Conservation (phyloP, 2,113 vertebrate genomes). For the Ciconia boyciana region DNA sequence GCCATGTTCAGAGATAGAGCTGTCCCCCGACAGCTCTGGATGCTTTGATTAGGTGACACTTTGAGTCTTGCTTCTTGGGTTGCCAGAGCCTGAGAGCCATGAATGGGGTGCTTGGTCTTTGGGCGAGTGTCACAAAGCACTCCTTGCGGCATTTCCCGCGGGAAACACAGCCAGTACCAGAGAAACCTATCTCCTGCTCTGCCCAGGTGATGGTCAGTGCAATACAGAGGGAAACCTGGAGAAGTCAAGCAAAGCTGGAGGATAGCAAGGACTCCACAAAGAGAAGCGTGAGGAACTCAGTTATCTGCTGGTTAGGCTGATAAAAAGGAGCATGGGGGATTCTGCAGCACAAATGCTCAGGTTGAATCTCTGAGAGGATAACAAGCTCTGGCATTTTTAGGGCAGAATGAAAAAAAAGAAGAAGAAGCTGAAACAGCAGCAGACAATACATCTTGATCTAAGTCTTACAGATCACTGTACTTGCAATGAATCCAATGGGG, state of each 20-base stretch:
- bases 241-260: neutral
- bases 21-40: neutral
- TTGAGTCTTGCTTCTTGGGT: neutral
- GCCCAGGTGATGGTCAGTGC: neutral
- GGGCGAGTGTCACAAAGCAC: rapidly evolving
- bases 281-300: neutral
- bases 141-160: rapidly evolving
- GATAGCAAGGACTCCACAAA: neutral
- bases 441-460: constrained; percentile 15
- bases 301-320: neutral
- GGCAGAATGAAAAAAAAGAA: neutral
- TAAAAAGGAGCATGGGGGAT: neutral
- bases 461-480: neutral
- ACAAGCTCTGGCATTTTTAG: constrained; percentile 64
- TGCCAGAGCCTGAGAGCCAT: neutral
- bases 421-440: constrained; percentile 48
- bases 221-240: neutral
- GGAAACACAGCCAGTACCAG: neutral
- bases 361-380: constrained; percentile 37
- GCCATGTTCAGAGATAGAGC: neutral
- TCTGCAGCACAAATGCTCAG: constrained; percentile 9
- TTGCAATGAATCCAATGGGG: neutral
- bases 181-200: neutral
- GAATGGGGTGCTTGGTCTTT: neutral
- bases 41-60: neutral